Evolutionary conservation across 2,797 vertebrate species (phyloP).

Genomic region (Melanotaenia trifasciata): DNA sequence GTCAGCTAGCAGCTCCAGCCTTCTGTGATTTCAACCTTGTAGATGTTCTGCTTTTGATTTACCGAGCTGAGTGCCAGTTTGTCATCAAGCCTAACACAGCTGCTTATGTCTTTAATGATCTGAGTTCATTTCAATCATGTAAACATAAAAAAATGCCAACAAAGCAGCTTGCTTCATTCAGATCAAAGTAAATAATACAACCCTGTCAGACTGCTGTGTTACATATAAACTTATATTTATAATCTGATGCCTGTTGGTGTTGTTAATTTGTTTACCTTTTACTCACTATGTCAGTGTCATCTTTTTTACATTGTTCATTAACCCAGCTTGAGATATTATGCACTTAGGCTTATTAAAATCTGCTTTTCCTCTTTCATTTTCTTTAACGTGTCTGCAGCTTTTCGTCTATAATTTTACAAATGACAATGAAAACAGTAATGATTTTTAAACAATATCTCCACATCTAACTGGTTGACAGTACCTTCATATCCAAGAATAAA

Average conservation of each 20-base stretch:
- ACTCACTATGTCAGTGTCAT: background rate
- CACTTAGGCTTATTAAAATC: conserved; percentile 19
- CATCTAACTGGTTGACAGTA: background rate
- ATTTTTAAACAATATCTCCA: background rate
- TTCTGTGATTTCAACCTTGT: conserved; percentile 35
- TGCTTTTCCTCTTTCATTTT: conserved; percentile 19
- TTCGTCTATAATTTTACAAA: conserved; percentile 1
- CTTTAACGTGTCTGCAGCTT: conserved; percentile 13
- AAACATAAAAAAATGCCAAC: conserved; percentile 34
- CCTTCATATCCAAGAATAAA: conserved; percentile 5
- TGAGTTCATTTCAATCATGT: conserved; percentile 42
- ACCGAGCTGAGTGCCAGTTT: conserved; percentile 23
- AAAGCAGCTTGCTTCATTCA: conserved; percentile 31
- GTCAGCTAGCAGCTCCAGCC: conserved; percentile 2
- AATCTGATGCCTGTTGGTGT: conserved; percentile 20
- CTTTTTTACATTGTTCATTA: conserved; percentile 35
- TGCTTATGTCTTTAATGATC: conserved; percentile 51
- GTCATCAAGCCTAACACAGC: conserved; percentile 45
- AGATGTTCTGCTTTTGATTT: conserved; percentile 30
- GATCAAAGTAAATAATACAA: conserved; percentile 28
- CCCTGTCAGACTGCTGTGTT: conserved; percentile 9
- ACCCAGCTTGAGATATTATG: conserved; percentile 21
- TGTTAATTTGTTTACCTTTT: background rate
- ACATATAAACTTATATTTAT: conserved; percentile 13
- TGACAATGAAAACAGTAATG: too few relatives aligned